Conservation (phyloP, 2,113 vertebrate species). For the Nestor notabilis region DNA sequence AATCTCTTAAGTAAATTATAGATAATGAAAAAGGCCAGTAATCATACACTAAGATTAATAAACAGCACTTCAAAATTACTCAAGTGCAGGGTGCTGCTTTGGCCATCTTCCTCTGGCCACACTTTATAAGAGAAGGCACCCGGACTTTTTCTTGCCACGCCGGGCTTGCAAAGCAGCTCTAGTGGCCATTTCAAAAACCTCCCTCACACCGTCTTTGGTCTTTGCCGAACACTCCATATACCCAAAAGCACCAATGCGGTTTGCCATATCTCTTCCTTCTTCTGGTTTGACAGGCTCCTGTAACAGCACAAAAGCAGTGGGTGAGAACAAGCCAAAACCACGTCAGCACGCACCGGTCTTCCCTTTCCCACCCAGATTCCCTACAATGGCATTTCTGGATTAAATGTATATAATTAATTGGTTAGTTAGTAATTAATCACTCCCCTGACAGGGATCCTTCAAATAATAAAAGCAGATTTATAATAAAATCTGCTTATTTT, state of each 20-base stretch:
- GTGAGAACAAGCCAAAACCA: background rate
- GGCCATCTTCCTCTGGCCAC: slow-evolving; percentile 72
- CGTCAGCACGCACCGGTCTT: accelerated
- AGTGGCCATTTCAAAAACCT: slow-evolving; percentile 88
- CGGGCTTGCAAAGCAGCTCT: slow-evolving; percentile 86
- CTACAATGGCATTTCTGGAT: background rate
- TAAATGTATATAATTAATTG: background rate
- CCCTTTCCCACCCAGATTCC: background rate
- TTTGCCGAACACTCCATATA: slow-evolving; percentile 88
- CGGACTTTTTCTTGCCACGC: slow-evolving; percentile 83
- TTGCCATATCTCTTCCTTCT: slow-evolving; percentile 85
- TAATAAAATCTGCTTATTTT: background rate
- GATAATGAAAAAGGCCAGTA: slow-evolving; percentile 86
- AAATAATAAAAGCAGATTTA: background rate
- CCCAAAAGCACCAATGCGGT: slow-evolving; percentile 83
- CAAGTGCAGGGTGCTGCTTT: slow-evolving; percentile 78
- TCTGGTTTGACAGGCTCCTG: slow-evolving; percentile 85
- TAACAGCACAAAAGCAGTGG: background rate
- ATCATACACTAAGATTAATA: slow-evolving; percentile 86
- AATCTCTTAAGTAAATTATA: slow-evolving; percentile 85
- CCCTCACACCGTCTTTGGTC: slow-evolving; percentile 87
- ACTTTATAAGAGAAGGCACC: slow-evolving; percentile 85
- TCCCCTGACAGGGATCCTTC: background rate
- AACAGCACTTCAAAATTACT: slow-evolving; percentile 84
- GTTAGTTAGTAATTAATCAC: background rate